A percentile compares a stretch with the other conserved stretches of the same genome.
Conservation (phyloP, 2,113 vertebrate species). For the Python bivittatus region DNA sequence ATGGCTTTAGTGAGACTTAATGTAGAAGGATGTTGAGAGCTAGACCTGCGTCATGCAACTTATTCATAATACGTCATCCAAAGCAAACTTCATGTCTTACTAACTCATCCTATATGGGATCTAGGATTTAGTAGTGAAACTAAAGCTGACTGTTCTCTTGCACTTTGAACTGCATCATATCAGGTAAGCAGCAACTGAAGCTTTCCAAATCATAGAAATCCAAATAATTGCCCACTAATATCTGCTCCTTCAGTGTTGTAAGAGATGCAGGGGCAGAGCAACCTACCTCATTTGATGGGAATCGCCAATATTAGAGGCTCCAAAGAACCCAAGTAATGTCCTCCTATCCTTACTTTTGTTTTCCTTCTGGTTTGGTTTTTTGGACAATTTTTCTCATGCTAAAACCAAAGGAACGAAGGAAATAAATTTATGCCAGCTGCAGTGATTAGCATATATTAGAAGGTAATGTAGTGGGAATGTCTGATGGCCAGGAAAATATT, state of each 20-base stretch:
- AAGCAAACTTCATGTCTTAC: constrained; percentile 36
- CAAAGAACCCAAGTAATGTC: neutral
- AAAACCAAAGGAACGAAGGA: neutral
- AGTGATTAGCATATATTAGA: neutral
- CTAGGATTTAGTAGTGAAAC: neutral
- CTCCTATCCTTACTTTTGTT: neutral
- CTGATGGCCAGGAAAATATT: neutral
- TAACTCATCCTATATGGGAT: neutral
- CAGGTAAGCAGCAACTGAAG: neutral
- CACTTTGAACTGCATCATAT: neutral
- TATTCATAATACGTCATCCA: constrained; percentile 29
- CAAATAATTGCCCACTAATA: neutral
- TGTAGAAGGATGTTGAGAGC: neutral
- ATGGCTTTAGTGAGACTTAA: neutral
- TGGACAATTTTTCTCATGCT: neutral
- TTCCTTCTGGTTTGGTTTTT: neutral
- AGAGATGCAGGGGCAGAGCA: neutral
- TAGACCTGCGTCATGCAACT: constrained; percentile 27
- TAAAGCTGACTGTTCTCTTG: neutral
- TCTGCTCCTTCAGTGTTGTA: neutral
- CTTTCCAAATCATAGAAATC: neutral
- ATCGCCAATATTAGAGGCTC: neutral
- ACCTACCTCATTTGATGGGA: neutral
- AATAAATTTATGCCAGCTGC: neutral
- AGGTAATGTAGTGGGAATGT: neutral